Percentiles rank a stretch among this genome's conserved stretches.
These are phyloP conservation scores for Carpatolechia fugitivella DNA, from an alignment of 2,888 invertebrate genomes.

Conservation along the genomic window DNA sequence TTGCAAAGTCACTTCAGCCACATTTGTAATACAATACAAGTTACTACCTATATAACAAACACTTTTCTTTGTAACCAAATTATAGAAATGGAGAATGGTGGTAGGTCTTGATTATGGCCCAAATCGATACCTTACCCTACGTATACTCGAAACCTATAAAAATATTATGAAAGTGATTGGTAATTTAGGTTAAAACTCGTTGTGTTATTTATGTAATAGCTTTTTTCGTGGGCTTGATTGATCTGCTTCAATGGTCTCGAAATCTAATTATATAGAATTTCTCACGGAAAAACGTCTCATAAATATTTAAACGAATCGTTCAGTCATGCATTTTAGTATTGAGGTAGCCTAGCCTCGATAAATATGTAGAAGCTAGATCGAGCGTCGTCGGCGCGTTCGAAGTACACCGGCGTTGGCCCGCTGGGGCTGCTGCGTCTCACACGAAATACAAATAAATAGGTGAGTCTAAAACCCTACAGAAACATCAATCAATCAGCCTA, in stretches of 20 bases:
- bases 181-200: too few species aligned
- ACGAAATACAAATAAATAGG: constrained; percentile 23
- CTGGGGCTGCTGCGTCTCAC: constrained; percentile 32
- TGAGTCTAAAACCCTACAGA: too few species aligned
- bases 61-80: too few species aligned
- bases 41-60: too few species aligned
- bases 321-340: not conserved
- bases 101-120: too few species aligned
- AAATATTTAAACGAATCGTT: not conserved
- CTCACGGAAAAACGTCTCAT: not conserved
- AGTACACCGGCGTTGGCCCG: not conserved
- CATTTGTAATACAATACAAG: too few species aligned
- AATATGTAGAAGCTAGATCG: constrained; percentile 3
- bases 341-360: not conserved
- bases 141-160: too few species aligned
- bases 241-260: not conserved
- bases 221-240: not conserved
- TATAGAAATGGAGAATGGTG: too few species aligned
- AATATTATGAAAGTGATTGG: too few species aligned
- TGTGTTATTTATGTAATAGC: not conserved
- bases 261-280: not conserved
- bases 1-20: too few species aligned
- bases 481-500: too few species aligned
- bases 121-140: too few species aligned
- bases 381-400: not conserved